Evolutionary conservation across 23 tunicate genomes (phyloP), one percentile per base, ranked within the genome.

Genomic region (Aplidium turbinatum): DNA sequence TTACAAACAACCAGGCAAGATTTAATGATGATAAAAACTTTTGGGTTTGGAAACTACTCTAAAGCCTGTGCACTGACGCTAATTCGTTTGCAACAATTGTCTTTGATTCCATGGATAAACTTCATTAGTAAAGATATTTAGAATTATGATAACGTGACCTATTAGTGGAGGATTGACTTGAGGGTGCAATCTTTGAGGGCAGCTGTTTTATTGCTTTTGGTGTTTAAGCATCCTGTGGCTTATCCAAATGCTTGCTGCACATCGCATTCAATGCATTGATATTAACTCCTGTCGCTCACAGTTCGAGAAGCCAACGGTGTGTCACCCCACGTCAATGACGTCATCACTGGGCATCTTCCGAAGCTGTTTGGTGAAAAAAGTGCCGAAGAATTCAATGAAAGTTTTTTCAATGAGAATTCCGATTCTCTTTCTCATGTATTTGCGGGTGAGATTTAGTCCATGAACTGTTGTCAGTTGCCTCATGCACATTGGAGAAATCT

Each of bases 381-480:
- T 3, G 61, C 56, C 11, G 79, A 71, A 47, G 11, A 60, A 9
- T 61, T 58, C 36, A 81, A 81, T 47, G 36, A 24, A 28, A 31
- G 34, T 22, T 81, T 81, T 40, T 31, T 81, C 3, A 52, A 46
- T 31, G 50, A 70, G 33, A 81, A 71, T 60, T 27, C 36, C 19
- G 46, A 72, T 13, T 81, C 87, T 42, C 64, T 81, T 28, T 28
- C 77, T 3, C 87, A 81, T 31, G 23, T 81, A 32, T 81, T 46
- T 31, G 87, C 87, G 13, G 87, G 87, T 81, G 20, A 29, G 85
- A 36, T 47, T 30, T 33, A 16, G 21, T 73, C 23, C 7, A 13
- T 36, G 16, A 6, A 9, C 48, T 13, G 13, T 42, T 42, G 48
- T 13, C 48, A 42, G 48, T 42, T 42, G 48, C 48, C 13, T 11